Base-by-base conservation (phyloP, 2,888 invertebrate genomes). In the Leptopilina drosophilae region DNA sequence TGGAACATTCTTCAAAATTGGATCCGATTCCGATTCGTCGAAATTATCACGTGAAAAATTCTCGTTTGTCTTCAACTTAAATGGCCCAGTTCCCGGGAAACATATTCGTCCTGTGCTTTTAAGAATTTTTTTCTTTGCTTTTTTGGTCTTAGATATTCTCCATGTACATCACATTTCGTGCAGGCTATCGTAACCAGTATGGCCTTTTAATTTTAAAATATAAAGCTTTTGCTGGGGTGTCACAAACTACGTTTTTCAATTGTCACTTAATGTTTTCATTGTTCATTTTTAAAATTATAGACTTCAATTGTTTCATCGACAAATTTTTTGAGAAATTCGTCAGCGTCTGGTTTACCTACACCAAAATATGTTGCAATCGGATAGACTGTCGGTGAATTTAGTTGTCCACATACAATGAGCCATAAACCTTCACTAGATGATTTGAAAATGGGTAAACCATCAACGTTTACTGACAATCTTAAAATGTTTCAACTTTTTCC, bases 141-240 rank as follows among this genome's bases (percentile, higher is more conserved):
- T 65, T 65, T 65, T 65, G 65, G 12, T 65, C 65, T 65, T 40
- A 5, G 40, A 40, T 65, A 79, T 12, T 62, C 46, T 11, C 84
- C 84, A 78, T 80, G 69, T 49, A 64, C 64, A 11, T 53, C 67
- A 77, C 82, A 83, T 46, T 80, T 78, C 7, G 73, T 77, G 67
- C 84, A 84, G 49, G n/a, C 78, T 66, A 67, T 64, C 69, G 40
- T 76, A 80, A 67, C 73, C 82, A 20, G 77, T 79, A 62, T 83
- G 83, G 5, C 79, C 69, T 77, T 78, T 80, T 26, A 77, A 56
- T 42, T 79, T 64, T n/a, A 79, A n/a, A 49, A 84, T 56, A 67
- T 76, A 80, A 8, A n/a, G 79, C 66, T 67, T 79, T 82, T 12
- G 82, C 83, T 46, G 81, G 80, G 7, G 82, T 81, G 78, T 84